Percentiles rank a stretch among this genome's conserved stretches.
These are phyloP conservation scores for Gryllus longicercus DNA, from an alignment of 2,888 invertebrate species.

Conservation along the genomic window DNA sequence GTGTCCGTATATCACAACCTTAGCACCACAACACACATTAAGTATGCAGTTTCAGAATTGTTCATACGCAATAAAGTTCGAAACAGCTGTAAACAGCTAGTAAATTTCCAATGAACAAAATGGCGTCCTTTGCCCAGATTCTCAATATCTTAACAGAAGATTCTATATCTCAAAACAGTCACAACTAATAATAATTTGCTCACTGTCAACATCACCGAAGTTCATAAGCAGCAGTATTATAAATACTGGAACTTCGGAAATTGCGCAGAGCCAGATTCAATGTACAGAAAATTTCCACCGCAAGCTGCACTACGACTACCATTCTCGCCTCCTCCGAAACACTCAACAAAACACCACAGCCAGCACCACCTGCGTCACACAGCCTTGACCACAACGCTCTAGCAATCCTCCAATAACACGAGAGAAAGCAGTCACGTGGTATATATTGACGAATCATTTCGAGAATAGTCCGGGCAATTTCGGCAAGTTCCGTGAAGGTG, in stretches of 20 bases:
- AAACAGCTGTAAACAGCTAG: conserved; percentile 33
- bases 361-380: conserved; percentile 31
- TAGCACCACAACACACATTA: conserved; percentile 27
- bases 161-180: not conserved
- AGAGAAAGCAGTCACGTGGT: conserved; percentile 30
- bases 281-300: not conserved
- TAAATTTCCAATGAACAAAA: conserved; percentile 33
- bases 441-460: conserved; percentile 29
- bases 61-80: conserved; percentile 24
- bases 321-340: not conserved
- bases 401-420: conserved; percentile 27
- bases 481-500: conserved; percentile 17
- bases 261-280: not conserved
- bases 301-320: not conserved
- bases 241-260: not conserved
- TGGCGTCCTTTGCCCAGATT: conserved; percentile 30
- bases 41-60: conserved; percentile 25
- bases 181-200: conserved; percentile 19
- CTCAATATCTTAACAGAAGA: conserved; percentile 22
- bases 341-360: not conserved
- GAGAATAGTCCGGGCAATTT: conserved; percentile 4
- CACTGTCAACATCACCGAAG: conserved; percentile 21
- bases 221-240: not conserved
- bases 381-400: not conserved
- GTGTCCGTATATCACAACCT: conserved; percentile 21